These are phyloP conservation scores for Ptychochromis oligacanthus DNA, from an alignment of 2,113 vertebrate genomes.

Conservation along the genomic window DNA sequence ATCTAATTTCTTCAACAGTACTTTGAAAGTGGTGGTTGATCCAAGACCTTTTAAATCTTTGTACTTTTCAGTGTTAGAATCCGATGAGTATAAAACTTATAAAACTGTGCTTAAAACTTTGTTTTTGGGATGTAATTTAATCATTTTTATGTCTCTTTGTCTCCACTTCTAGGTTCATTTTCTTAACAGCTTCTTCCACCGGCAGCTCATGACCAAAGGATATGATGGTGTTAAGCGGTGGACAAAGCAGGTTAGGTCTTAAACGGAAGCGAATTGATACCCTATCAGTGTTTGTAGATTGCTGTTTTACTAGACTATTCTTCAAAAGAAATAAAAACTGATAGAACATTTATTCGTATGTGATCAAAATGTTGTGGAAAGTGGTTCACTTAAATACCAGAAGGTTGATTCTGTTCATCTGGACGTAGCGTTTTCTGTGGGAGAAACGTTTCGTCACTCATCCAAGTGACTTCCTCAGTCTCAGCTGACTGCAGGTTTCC, in stretches of 20 bases:
- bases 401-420: too few relatives aligned
- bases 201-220: slow-evolving; percentile 96
- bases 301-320: neutral
- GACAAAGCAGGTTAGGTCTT: slow-evolving; percentile 91
- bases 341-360: neutral
- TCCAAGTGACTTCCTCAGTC: too few relatives aligned
- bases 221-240: slow-evolving; percentile 97
- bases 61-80: neutral
- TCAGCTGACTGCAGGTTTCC: too few relatives aligned
- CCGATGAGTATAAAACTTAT: too few relatives aligned
- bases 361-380: too few relatives aligned
- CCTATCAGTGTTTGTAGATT: neutral
- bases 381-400: too few relatives aligned
- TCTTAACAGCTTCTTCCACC: slow-evolving; percentile 99
- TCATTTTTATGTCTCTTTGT: neutral
- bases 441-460: too few relatives aligned
- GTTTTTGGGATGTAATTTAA: too few relatives aligned
- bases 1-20: neutral
- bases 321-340: neutral
- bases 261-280: neutral
- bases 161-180: slow-evolving; percentile 88
- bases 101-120: too few relatives aligned
- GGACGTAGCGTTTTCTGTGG: too few relatives aligned
- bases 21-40: neutral
- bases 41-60: neutral